A percentile compares a stretch with the other conserved stretches of the same genome.
Conservation (phyloP, 92 coral and sea anemone species). For the Palythoa grandis region DNA sequence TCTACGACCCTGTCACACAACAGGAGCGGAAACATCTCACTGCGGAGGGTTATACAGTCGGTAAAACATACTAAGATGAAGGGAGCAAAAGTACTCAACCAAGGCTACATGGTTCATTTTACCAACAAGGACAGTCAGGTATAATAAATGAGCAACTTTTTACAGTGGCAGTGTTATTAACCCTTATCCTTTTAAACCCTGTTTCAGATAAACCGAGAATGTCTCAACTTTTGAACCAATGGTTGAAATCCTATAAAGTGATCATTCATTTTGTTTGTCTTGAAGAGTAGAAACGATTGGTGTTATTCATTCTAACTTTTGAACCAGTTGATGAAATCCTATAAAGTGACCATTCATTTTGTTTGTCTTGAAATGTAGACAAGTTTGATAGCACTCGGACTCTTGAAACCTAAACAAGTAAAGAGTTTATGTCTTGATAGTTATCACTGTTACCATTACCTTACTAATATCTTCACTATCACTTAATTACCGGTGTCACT, state of each 20-base stretch:
- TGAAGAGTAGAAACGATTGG: too few relatives aligned
- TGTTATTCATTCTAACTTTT: too few relatives aligned
- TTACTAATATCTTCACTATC: background rate
- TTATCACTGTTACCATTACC: background rate
- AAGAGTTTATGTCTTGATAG: background rate
- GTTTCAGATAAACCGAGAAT: too few relatives aligned
- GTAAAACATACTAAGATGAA: constrained; percentile 97
- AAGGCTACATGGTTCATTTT: constrained; percentile 99
- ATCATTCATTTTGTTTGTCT: too few relatives aligned
- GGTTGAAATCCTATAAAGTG: too few relatives aligned
- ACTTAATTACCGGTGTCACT: background rate
- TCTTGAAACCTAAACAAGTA: too few relatives aligned
- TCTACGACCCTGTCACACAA: constrained; percentile 70
- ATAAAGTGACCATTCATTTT: too few relatives aligned
- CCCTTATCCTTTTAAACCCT: background rate
- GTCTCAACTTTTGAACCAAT: too few relatives aligned
- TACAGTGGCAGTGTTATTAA: background rate
- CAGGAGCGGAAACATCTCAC: constrained; percentile 86
- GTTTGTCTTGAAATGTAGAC: too few relatives aligned
- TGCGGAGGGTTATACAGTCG: constrained; percentile 94
- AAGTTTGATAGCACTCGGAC: too few relatives aligned
- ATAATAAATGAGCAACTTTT: background rate
- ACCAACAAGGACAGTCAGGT: constrained; percentile 96
- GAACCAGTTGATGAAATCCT: too few relatives aligned
- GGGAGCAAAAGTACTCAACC: constrained; percentile 94